Evolutionary conservation across 2,113 vertebrate species (phyloP), one percentile per base, ranked within the genome.

Genomic region (Oxyruncus cristatus): DNA sequence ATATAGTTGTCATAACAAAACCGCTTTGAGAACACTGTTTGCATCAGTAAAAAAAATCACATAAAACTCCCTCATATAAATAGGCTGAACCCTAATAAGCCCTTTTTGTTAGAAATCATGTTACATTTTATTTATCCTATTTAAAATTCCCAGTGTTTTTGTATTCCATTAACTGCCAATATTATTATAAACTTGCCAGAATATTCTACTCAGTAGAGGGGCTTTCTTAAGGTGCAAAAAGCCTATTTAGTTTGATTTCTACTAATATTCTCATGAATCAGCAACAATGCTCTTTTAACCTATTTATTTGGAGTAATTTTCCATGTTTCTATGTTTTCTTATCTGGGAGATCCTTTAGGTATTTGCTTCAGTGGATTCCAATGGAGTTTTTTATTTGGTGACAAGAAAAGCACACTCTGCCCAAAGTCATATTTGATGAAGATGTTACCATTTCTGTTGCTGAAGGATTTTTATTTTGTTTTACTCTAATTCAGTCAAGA

Each of bases 61-160:
- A 70, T 14, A 2, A 32, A 16, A 66, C 17, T 13, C 47, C 11
- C 9, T 30, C 23, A 52, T 6, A 2, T 55, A 66, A 46, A 15
- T 42, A 65, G 5, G 14, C 59, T 74, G 5, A 71, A 30, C 3
- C 17, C 32, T 74, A 53, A 52, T 32, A 74, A 71, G 2, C 3
- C 2, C 4, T 1, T 63, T 72, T 39, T 88, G 6, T 63, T 46
- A 82, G 32, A 88, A 88, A 79, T 85, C 33, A n/a, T 23, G 27
- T 21, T 63, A 12, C 8, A 14, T 67, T 78, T 85, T 71, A 62
- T 88, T 88, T 67, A 72, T 59, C 28, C 2, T 46, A 20, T 50
- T 85, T 65, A 83, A 92, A 68, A 61, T 88, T 90, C 33, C 8
- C 16, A 66, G 18, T 53, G 26, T 12, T 89, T 83, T 88, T 89